Evolutionary conservation across 2,113 vertebrate genomes (phyloP).

Genomic region (Corvus cornix): DNA sequence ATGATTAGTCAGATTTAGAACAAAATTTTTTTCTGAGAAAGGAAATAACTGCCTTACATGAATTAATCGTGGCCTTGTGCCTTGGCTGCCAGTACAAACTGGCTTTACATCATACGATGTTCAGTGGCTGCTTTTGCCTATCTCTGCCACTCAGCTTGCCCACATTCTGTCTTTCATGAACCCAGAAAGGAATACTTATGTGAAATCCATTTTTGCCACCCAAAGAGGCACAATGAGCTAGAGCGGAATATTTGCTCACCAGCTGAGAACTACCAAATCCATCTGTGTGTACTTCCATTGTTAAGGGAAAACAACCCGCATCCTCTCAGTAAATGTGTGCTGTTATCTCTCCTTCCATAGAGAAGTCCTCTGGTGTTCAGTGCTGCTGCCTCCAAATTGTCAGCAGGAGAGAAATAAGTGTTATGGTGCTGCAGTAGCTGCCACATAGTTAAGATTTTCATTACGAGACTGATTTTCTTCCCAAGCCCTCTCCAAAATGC

Average conservation of each 20-base stretch:
- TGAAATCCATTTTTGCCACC: constrained; percentile 16
- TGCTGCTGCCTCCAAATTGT: background rate
- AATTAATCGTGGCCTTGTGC: background rate
- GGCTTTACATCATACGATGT: background rate
- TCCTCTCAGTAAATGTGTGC: background rate
- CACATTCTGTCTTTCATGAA: background rate
- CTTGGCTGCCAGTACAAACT: background rate
- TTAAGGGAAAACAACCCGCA: background rate
- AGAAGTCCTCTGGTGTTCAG: background rate
- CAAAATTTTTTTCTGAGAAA: background rate
- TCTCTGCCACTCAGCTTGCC: background rate
- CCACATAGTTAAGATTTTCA: background rate
- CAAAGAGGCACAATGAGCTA: background rate
- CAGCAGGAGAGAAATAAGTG: background rate
- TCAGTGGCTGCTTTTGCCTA: background rate
- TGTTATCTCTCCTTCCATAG: background rate
- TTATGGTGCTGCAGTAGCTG: background rate
- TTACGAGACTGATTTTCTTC: constrained; percentile 33
- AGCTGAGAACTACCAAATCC: constrained; percentile 13
- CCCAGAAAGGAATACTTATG: background rate
- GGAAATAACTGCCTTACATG: background rate
- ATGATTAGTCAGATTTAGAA: background rate
- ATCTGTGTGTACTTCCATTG: background rate
- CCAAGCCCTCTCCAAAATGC: background rate
- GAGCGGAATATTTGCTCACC: background rate